Percentiles rank a stretch among this genome's conserved stretches.
phyloP scores from a whole-genome alignment of 2,888 invertebrate genomes.

The Zhuqinia jingwanae region DNA sequence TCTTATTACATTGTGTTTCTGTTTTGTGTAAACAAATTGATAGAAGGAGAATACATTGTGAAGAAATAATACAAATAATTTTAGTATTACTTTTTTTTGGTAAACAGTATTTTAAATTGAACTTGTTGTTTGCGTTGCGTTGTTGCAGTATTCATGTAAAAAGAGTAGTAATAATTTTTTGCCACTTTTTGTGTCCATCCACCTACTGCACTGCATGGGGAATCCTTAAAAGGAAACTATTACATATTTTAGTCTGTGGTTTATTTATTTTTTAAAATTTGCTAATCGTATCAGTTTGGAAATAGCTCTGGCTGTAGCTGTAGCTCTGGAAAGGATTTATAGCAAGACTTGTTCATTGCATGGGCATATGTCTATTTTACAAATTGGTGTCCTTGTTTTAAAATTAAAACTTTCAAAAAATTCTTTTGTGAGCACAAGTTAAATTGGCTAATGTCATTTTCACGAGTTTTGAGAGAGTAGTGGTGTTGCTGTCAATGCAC shows the following conservation, averaged over 20 bases:
- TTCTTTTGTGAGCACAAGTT: background rate
- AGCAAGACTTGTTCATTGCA: no score
- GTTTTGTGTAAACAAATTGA: no score
- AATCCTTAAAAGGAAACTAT: background rate
- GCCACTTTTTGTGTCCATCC: background rate
- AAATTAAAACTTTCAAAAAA: slow-evolving; percentile 13
- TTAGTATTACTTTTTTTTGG: no score
- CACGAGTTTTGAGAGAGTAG: background rate
- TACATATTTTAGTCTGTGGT: background rate
- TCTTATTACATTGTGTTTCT: no score
- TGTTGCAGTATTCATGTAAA: slow-evolving; percentile 6
- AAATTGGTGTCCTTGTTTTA: no score
- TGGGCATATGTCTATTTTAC: no score
- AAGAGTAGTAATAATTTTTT: background rate
- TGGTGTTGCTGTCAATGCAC: background rate
- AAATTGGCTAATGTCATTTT: background rate
- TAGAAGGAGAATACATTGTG: no score
- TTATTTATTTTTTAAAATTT: background rate
- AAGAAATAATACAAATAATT: no score
- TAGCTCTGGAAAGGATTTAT: no score
- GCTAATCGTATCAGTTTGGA: background rate
- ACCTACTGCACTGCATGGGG: background rate
- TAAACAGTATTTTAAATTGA: no score
- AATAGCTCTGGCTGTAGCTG: slow-evolving; percentile 5
- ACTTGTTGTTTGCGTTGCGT: no score